Percentiles rank a stretch among this genome's conserved stretches.
These are phyloP conservation scores for Pipistrellus pipistrellus DNA, from an alignment of 2,797 vertebrate species.

Conservation along the genomic window DNA sequence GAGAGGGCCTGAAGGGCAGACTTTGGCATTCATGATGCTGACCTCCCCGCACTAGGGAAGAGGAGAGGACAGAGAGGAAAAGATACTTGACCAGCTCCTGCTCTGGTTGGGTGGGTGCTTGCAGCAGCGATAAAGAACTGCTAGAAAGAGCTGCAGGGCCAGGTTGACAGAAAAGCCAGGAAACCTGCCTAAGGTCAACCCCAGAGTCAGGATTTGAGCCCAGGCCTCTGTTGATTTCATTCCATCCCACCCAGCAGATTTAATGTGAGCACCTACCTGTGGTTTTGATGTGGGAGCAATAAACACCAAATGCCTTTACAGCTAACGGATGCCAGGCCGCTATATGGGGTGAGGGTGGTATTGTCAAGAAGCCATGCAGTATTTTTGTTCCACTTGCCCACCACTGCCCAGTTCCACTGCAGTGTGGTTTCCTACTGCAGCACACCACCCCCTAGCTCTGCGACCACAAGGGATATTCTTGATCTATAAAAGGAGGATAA, in stretches of 20 bases:
- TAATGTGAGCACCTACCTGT: no score
- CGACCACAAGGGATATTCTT: slow-evolving; percentile 52
- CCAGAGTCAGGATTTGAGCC: neutral
- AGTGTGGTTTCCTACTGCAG: neutral
- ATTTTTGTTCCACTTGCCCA: neutral
- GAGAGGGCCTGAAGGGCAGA: neutral
- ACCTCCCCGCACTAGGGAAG: neutral
- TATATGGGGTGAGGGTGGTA: neutral
- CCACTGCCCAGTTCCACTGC: neutral
- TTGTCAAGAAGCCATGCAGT: neutral
- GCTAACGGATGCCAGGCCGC: neutral
- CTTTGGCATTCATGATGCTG: neutral
- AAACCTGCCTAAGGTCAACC: neutral
- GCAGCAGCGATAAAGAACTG: neutral
- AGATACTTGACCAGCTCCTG: neutral
- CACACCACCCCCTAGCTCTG: slow-evolving; percentile 12
- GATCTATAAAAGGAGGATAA: neutral
- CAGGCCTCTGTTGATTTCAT: neutral
- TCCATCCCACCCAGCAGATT: no score
- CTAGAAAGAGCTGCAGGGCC: neutral
- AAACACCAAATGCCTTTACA: neutral
- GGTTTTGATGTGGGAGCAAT: neutral
- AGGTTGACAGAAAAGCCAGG: neutral
- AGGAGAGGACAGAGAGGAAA: neutral
- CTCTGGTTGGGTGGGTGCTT: neutral